These are phyloP conservation scores for Caenorhabditis uteleia DNA, from an alignment of 2,888 invertebrate species.

Conservation along the genomic window DNA sequence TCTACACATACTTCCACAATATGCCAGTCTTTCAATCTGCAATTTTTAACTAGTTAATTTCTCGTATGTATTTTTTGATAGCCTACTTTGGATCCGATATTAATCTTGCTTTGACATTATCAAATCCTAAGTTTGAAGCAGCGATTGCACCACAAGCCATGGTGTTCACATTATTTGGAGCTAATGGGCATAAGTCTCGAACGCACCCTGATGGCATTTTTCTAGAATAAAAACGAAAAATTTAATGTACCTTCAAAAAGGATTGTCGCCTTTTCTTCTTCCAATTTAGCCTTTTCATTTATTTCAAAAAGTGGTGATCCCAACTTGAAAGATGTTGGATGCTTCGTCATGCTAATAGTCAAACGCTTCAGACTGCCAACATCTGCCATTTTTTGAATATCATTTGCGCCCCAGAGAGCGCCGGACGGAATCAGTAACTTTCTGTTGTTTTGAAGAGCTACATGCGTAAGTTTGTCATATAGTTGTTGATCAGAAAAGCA, in stretches of 20 bases:
- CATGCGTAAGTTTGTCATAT: slow-evolving; percentile 68
- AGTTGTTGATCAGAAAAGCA: slow-evolving; percentile 72
- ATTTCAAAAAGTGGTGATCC: slow-evolving; percentile 71
- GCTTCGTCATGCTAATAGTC: slow-evolving; percentile 74
- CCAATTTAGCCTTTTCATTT: slow-evolving; percentile 67
- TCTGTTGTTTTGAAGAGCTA: slow-evolving; percentile 54
- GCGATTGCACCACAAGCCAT: slow-evolving; percentile 74
- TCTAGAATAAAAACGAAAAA: neutral
- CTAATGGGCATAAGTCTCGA: slow-evolving; percentile 73
- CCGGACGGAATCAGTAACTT: slow-evolving; percentile 73
- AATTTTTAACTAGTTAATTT: slow-evolving; percentile 3
- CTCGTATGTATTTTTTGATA: neutral
- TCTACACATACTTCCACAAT: slow-evolving; percentile 71
- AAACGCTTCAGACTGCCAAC: slow-evolving; percentile 72
- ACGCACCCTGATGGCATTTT: slow-evolving; percentile 71
- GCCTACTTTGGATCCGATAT: slow-evolving; percentile 73
- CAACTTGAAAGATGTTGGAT: slow-evolving; percentile 73
- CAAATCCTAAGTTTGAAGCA: slow-evolving; percentile 74
- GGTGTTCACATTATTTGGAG: slow-evolving; percentile 76
- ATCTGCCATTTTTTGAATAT: slow-evolving; percentile 74
- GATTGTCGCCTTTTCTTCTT: slow-evolving; percentile 66
- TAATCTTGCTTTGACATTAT: slow-evolving; percentile 72
- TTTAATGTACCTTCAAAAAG: slow-evolving; percentile 72
- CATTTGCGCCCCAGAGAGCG: slow-evolving; percentile 75
- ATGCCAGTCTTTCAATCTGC: slow-evolving; percentile 73